These are phyloP conservation scores for Smittia aterrima DNA, from an alignment of 2,888 invertebrate genomes.

Conservation along the genomic window DNA sequence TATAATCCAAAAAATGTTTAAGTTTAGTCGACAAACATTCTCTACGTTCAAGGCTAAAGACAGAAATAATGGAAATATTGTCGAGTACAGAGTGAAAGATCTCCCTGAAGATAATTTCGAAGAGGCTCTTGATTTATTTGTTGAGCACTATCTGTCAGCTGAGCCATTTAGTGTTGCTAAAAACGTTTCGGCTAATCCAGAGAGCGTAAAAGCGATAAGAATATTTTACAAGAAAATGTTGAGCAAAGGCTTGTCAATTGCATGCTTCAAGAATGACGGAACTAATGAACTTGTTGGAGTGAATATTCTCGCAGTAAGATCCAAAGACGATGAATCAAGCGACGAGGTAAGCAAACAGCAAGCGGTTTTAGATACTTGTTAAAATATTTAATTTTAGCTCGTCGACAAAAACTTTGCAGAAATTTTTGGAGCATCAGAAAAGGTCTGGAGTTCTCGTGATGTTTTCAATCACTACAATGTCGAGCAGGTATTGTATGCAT, in stretches of 20 bases:
- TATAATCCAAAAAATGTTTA: no score
- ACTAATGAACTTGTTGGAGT: constrained; percentile 9
- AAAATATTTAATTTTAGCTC: no score
- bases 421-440: no score
- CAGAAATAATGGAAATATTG: constrained; percentile 8
- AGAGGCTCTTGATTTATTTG: constrained; percentile 11
- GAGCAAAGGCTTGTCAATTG: neutral
- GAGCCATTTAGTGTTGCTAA: neutral
- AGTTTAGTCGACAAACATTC: no score
- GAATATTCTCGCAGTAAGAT: no score
- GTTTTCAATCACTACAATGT: constrained; percentile 24
- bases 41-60: constrained; percentile 28
- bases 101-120: constrained; percentile 34
- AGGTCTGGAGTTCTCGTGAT: no score
- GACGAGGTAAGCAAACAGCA: no score
- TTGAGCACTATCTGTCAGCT: neutral
- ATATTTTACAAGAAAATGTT: neutral
- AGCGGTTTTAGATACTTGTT: no score
- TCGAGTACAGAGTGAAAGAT: constrained; percentile 33
- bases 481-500: neutral
- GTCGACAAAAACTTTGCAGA: no score
- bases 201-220: neutral
- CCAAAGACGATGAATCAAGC: no score
- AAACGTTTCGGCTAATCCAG: neutral
- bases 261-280: constrained; percentile 17